A percentile compares a stretch with the other conserved stretches of the same genome.
Evolutionary conservation across 2,113 vertebrate species (phyloP).

Genomic region (Polypterus bichir): DNA sequence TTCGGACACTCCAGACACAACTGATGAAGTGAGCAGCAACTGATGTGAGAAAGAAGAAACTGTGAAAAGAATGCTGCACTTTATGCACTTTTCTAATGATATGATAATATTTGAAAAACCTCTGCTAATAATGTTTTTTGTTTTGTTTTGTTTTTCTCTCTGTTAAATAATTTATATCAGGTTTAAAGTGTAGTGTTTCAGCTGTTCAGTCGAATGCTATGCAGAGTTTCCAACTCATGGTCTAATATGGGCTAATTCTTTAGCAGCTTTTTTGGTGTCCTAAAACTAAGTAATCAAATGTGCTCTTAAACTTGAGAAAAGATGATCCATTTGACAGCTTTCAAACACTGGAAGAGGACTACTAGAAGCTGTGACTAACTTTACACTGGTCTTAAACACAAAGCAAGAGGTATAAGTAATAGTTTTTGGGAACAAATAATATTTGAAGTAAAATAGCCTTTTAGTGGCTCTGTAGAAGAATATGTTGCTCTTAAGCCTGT

Average conservation of each 20-base stretch:
- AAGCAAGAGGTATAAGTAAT: not conserved
- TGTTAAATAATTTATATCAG: not conserved
- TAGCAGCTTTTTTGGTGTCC: too few relatives aligned
- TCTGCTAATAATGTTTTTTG: slow-evolving; percentile 26
- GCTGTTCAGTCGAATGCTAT: too few relatives aligned
- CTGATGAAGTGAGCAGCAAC: slow-evolving; percentile 68
- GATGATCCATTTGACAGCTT: not conserved
- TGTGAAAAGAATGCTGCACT: slow-evolving; percentile 15
- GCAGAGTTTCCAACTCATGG: too few relatives aligned
- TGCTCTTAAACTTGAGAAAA: too few relatives aligned
- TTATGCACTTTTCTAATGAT: slow-evolving; percentile 34
- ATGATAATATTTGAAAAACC: slow-evolving; percentile 30
- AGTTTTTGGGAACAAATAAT: not conserved
- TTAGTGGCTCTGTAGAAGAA: slow-evolving; percentile 9
- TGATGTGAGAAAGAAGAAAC: slow-evolving; percentile 32
- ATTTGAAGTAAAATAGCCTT: slow-evolving; percentile 3
- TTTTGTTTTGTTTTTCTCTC: not conserved
- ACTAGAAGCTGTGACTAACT: too few relatives aligned
- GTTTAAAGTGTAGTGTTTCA: not conserved
- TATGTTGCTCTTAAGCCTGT: slow-evolving; percentile 18
- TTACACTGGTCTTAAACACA: too few relatives aligned
- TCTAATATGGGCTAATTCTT: too few relatives aligned
- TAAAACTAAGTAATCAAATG: too few relatives aligned
- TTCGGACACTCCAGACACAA: slow-evolving; percentile 50
- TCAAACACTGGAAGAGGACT: not conserved